Evolutionary conservation across 2,797 vertebrate species (phyloP).

Genomic region (Chelon auratus): DNA sequence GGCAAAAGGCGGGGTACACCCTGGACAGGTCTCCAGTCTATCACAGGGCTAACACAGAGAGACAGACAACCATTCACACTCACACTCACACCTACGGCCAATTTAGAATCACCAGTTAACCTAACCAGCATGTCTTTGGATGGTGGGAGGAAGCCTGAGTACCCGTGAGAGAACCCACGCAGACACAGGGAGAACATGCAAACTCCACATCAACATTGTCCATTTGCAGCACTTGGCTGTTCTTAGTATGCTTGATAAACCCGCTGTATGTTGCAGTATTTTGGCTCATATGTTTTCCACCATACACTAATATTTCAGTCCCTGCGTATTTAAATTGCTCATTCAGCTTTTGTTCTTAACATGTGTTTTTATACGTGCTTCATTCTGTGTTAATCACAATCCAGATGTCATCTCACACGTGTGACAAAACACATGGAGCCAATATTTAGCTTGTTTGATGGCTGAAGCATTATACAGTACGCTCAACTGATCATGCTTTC

Average conservation of each 20-base stretch:
- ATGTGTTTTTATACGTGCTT: slow-evolving; percentile 9
- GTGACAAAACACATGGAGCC: slow-evolving; percentile 3
- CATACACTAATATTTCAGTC: background rate
- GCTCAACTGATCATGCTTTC: slow-evolving; percentile 13
- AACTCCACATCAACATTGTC: background rate
- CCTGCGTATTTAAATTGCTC: background rate
- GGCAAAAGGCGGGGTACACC: too few species aligned
- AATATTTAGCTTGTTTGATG: slow-evolving; percentile 2
- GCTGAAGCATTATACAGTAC: slow-evolving; percentile 2
- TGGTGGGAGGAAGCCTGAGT: too few species aligned
- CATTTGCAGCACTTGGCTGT: background rate
- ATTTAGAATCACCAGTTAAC: too few species aligned
- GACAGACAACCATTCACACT: too few species aligned
- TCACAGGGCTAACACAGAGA: too few species aligned
- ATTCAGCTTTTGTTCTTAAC: slow-evolving; percentile 13
- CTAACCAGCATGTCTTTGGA: too few species aligned
- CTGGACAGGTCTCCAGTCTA: too few species aligned
- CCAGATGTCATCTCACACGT: slow-evolving; percentile 22
- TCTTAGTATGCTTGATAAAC: background rate
- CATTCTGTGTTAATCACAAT: slow-evolving; percentile 8
- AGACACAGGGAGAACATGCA: too few species aligned
- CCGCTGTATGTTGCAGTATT: background rate
- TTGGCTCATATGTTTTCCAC: background rate
- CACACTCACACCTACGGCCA: too few species aligned
- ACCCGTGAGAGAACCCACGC: too few species aligned